These are phyloP conservation scores for Carassius auratus DNA, from an alignment of 2,113 vertebrate genomes.

Conservation along the genomic window DNA sequence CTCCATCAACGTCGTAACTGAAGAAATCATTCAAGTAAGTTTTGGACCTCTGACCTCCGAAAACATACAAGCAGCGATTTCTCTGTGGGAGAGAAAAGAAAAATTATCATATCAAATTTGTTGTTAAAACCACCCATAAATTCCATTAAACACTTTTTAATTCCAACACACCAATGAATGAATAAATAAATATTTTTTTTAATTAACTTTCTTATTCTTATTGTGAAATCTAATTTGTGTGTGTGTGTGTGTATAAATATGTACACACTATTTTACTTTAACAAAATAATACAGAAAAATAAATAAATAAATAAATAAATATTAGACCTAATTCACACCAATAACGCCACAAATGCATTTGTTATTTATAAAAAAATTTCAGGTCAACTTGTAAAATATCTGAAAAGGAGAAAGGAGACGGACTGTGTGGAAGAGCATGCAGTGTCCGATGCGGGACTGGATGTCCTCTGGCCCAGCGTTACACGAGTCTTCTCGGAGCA, in stretches of 20 bases:
- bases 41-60: slow-evolving; percentile 96
- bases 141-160: neutral
- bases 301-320: too few relatives aligned
- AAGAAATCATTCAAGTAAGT: slow-evolving; percentile 99
- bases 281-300: too few relatives aligned
- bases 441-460: slow-evolving; percentile 97
- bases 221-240: too few relatives aligned
- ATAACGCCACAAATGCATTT: neutral
- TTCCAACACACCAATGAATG: neutral
- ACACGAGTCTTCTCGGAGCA: slow-evolving; percentile 94
- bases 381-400: neutral
- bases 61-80: slow-evolving; percentile 96
- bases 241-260: neutral
- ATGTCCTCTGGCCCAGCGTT: slow-evolving; percentile 97
- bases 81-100: slow-evolving; percentile 74
- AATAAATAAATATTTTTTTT: neutral
- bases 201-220: neutral
- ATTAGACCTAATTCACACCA: too few relatives aligned
- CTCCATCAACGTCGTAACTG: slow-evolving; percentile 96
- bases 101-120: neutral
- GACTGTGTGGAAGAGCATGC: slow-evolving; percentile 95
- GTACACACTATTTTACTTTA: too few relatives aligned
- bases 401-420: slow-evolving; percentile 12
- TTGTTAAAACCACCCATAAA: neutral
- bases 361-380: neutral